Evolutionary conservation across 1,140 invertebrate genomes (phyloP), one percentile per base, ranked within the genome.

Genomic region (Mylabris phalerata): DNA sequence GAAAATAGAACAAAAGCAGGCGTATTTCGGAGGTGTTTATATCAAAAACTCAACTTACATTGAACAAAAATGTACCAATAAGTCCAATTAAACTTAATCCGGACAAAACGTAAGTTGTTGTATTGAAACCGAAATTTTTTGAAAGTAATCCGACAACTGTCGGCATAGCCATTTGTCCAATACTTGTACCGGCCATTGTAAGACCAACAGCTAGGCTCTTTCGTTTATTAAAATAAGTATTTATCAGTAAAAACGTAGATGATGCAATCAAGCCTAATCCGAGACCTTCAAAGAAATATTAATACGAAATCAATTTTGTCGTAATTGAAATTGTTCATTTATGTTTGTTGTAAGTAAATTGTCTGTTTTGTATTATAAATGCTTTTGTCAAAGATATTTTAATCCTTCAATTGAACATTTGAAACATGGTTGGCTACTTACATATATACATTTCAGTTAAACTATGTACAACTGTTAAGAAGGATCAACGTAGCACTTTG

Each of bases 161-260:
- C 0, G 88, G 88, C 78, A 89, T 84, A 4, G 88, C 61, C 62
- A 87, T 85, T 63, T 88, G 86, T 4, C 88, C 87, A 1, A 89
- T 62, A 13, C 84, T 87, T 39, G 86, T 87, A 9, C 87, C 78
- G 1, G 85, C 85, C 73, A 87, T 82, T 0, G 86, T 80, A 2
- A 86, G 68, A 5, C 87, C 85, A 47, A 87, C 82, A 1, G 88
- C 88, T 26, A 80, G 74, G 42, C 81, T 82, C 49, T 86, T 81
- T 68, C 79, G 83, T 55, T 77, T 75, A 40, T 74, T 78, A 60
- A 90, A 90, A 67, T 88, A 90, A 0, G 83, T 80, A 67, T 87
- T 88, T 3, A 89, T 75, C 3, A 86, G 83, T 50, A 89, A 77
- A 65, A 83, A 84, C n/a, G 81, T 82, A 2, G 85, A 78, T n/a